These are phyloP conservation scores for Zaprionus ornatus DNA, from an alignment of 1,140 invertebrate genomes.

Conservation along the genomic window DNA sequence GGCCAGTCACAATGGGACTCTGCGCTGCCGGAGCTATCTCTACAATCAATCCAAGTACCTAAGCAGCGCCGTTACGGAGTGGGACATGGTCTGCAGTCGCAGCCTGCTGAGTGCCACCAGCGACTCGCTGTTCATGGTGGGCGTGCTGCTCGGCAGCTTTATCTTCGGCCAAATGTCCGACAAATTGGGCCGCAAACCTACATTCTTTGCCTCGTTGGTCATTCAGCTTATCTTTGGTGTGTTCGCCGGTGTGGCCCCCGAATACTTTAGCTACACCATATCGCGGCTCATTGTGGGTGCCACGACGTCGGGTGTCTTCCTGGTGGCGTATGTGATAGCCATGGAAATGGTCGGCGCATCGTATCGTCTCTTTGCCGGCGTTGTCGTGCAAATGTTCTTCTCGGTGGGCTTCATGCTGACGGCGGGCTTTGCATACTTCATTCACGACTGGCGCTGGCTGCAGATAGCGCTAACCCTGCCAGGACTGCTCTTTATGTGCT, in stretches of 20 bases:
- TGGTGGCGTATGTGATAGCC: constrained; percentile 92
- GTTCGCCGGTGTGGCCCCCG: constrained; percentile 87
- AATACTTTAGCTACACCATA: constrained; percentile 89
- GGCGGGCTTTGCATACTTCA: constrained; percentile 89
- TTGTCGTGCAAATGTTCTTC: constrained; percentile 91
- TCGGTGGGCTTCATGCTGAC: constrained; percentile 90
- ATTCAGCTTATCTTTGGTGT: constrained; percentile 89
- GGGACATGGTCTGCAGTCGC: constrained; percentile 90
- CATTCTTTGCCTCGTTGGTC: constrained; percentile 89
- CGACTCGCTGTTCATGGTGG: constrained; percentile 93
- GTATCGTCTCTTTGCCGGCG: constrained; percentile 90
- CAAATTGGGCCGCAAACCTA: constrained; percentile 89
- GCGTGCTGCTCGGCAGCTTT: constrained; percentile 91
- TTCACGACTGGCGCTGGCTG: constrained; percentile 90
- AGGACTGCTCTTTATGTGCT: constrained; percentile 89
- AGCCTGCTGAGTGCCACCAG: constrained; percentile 89
- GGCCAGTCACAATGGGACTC: constrained; percentile 44
- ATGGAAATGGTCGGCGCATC: constrained; percentile 92
- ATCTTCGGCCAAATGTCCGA: constrained; percentile 92
- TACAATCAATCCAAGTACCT: constrained; percentile 87
- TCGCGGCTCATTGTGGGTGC: constrained; percentile 89
- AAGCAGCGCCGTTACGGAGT: constrained; percentile 88
- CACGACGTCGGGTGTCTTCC: constrained; percentile 90
- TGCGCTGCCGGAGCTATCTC: constrained; percentile 85
- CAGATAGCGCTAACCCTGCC: constrained; percentile 90